Base-by-base conservation (phyloP, 2,888 invertebrate genomes). In the Neoascia interrupta region DNA sequence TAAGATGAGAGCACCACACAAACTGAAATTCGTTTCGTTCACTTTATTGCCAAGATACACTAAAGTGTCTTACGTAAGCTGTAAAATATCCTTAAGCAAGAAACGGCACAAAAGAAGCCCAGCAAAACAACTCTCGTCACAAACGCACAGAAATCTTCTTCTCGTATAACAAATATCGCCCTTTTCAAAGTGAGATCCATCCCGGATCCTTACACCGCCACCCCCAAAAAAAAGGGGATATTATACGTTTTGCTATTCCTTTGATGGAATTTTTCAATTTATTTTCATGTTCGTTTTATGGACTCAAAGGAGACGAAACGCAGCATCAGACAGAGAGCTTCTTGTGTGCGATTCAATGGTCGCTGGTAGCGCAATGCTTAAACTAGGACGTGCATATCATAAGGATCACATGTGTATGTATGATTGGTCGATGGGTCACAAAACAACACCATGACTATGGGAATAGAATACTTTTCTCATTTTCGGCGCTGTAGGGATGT, bases 181-280 rank as follows among this genome's bases (percentile, higher is more conserved):
- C 36, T 37, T 18, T 19, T 16, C 10, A 18, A 36, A 39, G 3
- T 16, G 16, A 31, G 41, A 26, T 4, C 13, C 31, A 6, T 26
- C 26, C 8, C 10, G 31, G 10, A n/a, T 31, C 31, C 31, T 26
- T 8, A 15, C 15, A 15, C 36, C 10, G 6, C 26, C 2, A 0
- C 39, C 15, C 13, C n/a, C 41, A 26, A 5, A 31, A 6, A 45
- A 54, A 51, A 69, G 45, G 39, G 58, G 23, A 69, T 76, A 70
- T 61, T 61, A 41, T 54, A 58, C 58, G 58, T 23, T 31, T 41
- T 19, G 51, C 64, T 58, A 70, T 70, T 64, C 63, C 70, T 76
- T 76, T 81, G 81, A 81, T 82, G 81, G 81, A 82, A 83, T 84
- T 86, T 85, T 85, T 82, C 83, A 82, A 85, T 84, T 84, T 85